Evolutionary conservation across 2,888 invertebrate species (phyloP).

Genomic region (Watsonalla cultraria): DNA sequence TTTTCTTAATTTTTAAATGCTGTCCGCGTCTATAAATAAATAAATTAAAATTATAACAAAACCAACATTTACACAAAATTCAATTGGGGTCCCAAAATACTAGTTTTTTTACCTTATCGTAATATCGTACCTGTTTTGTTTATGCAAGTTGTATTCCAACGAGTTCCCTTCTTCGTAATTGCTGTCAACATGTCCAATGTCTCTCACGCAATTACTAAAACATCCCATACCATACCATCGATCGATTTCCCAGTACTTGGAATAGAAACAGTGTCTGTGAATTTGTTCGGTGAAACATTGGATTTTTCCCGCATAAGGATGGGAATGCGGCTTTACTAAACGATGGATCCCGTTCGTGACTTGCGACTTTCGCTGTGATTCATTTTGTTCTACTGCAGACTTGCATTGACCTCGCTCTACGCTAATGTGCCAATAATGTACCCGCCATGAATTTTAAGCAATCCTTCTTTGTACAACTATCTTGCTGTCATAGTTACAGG

Average conservation of each 20-base stretch:
- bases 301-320: background rate
- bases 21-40: no score
- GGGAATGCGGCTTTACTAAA: background rate
- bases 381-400: slow-evolving; percentile 9
- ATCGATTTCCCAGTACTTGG: background rate
- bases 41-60: no score
- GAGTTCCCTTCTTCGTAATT: no score
- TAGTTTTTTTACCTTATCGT: no score
- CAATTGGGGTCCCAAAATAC: no score
- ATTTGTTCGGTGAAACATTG: background rate
- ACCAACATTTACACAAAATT: no score
- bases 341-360: slow-evolving; percentile 10
- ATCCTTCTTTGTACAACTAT: no score
- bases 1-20: no score
- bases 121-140: no score
- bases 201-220: background rate
- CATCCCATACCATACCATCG: background rate
- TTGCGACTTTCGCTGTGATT: slow-evolving; percentile 21
- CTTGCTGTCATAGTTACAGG: no score
- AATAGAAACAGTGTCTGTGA: background rate
- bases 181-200: no score
- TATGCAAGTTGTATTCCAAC: no score
- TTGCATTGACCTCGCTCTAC: slow-evolving; percentile 1
- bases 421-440: background rate
- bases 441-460: background rate